These are phyloP conservation scores for Sphaerophoria rueppellii DNA, from an alignment of 2,888 invertebrate species.

Conservation along the genomic window DNA sequence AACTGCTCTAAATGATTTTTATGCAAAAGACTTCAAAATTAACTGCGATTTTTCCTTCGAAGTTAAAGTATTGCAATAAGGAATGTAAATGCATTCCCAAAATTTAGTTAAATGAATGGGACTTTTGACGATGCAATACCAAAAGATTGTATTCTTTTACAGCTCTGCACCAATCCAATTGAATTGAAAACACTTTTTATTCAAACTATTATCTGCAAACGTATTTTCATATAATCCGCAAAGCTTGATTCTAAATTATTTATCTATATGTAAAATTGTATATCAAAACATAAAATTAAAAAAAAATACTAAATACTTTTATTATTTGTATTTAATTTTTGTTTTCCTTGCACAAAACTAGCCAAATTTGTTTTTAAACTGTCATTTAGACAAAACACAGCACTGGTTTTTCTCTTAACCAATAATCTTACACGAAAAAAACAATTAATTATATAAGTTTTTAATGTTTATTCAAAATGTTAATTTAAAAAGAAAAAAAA, in stretches of 20 bases:
- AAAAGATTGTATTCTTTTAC: constrained; percentile 7
- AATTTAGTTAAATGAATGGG: not conserved
- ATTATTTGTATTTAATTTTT: constrained; percentile 4
- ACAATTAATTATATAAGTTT: constrained; percentile 12
- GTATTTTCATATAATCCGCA: constrained; percentile 51
- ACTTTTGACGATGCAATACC: constrained; percentile 8
- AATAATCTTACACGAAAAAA: constrained; percentile 16
- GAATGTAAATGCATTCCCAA: too few species aligned
- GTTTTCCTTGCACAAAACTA: constrained; percentile 61
- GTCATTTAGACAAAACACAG: constrained; percentile 46
- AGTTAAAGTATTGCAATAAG: too few species aligned
- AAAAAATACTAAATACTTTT: not conserved
- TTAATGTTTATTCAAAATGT: constrained; percentile 25
- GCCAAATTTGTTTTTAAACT: constrained; percentile 50
- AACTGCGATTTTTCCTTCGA: too few species aligned
- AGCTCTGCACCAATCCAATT: constrained; percentile 49
- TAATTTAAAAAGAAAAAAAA: constrained; percentile 26
- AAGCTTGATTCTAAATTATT: constrained; percentile 22
- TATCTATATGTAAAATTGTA: constrained; percentile 33
- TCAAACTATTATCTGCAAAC: constrained; percentile 50
- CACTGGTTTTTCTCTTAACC: constrained; percentile 58
- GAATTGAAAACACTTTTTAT: constrained; percentile 39
- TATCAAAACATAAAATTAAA: constrained; percentile 17
- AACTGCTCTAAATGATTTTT: too few species aligned
- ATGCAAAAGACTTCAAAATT: too few species aligned